Evolutionary conservation across 2,888 invertebrate genomes (phyloP).

Genomic region (Apoderus coryli): DNA sequence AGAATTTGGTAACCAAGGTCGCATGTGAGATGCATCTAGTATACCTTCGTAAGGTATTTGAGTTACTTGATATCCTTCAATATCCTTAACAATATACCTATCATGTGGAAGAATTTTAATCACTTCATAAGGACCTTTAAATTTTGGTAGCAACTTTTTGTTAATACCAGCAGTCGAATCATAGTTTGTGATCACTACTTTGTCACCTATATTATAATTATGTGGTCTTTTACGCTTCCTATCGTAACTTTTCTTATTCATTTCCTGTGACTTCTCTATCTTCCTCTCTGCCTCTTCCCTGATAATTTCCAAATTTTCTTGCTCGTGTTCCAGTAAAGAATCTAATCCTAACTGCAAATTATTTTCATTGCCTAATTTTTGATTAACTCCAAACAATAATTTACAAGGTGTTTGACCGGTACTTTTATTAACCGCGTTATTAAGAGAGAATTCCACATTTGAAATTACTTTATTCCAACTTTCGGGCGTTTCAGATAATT

Average conservation of each 20-base stretch:
- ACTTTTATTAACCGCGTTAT: slow-evolving; percentile 20
- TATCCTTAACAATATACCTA: slow-evolving; percentile 18
- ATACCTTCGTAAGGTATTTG: slow-evolving; percentile 16
- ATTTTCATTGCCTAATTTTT: slow-evolving; percentile 17
- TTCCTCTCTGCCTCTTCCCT: slow-evolving; percentile 3
- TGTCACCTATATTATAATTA: slow-evolving; percentile 16
- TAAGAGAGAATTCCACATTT: slow-evolving; percentile 16
- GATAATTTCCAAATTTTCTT: slow-evolving; percentile 5
- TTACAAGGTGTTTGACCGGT: slow-evolving; percentile 19
- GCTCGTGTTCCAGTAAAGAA: slow-evolving; percentile 5
- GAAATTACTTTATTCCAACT: slow-evolving; percentile 14
- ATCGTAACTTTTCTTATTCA: slow-evolving; percentile 15
- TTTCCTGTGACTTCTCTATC: slow-evolving; percentile 2
- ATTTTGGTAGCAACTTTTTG: slow-evolving; percentile 20
- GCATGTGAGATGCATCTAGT: slow-evolving; percentile 6
- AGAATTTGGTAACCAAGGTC: no score
- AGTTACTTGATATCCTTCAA: slow-evolving; percentile 19
- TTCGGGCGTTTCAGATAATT: slow-evolving; percentile 8
- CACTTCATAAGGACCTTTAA: slow-evolving; percentile 20
- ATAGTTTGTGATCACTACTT: slow-evolving; percentile 19
- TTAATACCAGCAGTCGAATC: slow-evolving; percentile 17
- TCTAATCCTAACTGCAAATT: slow-evolving; percentile 14
- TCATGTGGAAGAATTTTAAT: slow-evolving; percentile 19
- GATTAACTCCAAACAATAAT: slow-evolving; percentile 21
- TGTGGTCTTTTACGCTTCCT: slow-evolving; percentile 16